Base-by-base conservation (phyloP, 2,797 vertebrate species). In the Microcaecilia unicolor region DNA sequence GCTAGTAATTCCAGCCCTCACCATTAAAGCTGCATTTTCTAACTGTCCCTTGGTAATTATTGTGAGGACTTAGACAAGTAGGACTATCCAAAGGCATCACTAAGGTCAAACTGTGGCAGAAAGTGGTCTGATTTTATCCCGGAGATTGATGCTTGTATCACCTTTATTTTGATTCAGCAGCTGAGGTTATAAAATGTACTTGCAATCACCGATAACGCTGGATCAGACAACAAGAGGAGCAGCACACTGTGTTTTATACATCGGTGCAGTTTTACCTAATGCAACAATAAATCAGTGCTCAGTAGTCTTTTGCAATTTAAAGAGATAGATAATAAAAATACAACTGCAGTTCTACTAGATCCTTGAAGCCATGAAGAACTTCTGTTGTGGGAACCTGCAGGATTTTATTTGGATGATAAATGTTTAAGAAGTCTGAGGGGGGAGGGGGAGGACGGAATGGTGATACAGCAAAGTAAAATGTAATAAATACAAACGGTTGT, bases 61-160 rank as follows among this genome's bases (percentile, higher is more conserved):
- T 68, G 64, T 50, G 55, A 68, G 50, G 60, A 68, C 67, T 68
- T 53, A 36, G 67, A 72, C 73, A 74, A 68, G 72, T 39, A 34
- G 15, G 58, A 67, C 74, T 69, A 72, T 68, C 72, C 78, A 80
- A 79, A 84, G 81, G 66, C 76, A 76, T 68, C 44, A 7, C 34
- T 61, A 78, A 86, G 83, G 83, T 84, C 81, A 81, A 52, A 61
- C 53, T 31, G 28, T 72, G 70, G 58, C 46, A 34, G 63, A 64
- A 59, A 58, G 41, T 44, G 58, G 63, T 64, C 58, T 75, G 78
- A 85, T 86, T 76, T 82, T 84, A 87, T 86, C 81, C 67, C 3
- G 54, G 71, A 84, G 82, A 85, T 81, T 65, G 80, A 84, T 83
- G 80, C 31, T 32, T 72, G 63, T 67, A 80, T 80, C 75, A 66